Base-by-base conservation (phyloP, 2,797 vertebrate species). In the Prionace glauca region DNA sequence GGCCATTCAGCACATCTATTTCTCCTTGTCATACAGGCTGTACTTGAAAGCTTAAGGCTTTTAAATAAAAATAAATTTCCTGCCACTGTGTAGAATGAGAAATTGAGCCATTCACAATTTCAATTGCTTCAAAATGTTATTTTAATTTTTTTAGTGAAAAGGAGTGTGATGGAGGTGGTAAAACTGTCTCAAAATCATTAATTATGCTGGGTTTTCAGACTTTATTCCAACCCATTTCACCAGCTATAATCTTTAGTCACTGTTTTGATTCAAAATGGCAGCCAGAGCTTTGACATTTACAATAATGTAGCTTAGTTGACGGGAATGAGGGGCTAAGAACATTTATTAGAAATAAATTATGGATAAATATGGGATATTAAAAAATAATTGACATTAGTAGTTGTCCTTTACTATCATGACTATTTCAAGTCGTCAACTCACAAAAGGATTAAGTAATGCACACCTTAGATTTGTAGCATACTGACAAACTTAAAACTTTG, bases 261-360 rank as follows among this genome's bases (percentile, higher is more conserved):
- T 14, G 18, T 71, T 94, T 94, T 72, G 69, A 32, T 94, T 71
- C 69, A 95, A 74, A 95, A 95, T 95, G 69, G 45, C 67, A 72
- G 67, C 36, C 36, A 50, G 16, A 56, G 29, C 16, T 32, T 74
- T 77, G 41, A 77, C n/a, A 29, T 95, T 74, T 41, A 94, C 69
- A 72, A 26, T 29, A 94, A 94, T 74, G 16, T 26, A 50, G 50
- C 11, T 56, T 77, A 1, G 16, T 71, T 77, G 93, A 32, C 24
- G 69, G 62, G 93, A 29, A n/a, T 92, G 24, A 20, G 71, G 10
- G 12, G 36, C 32, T 2, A 0, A 94, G 74, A 94, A 50, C 72
- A 94, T 29, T 22, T 62, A n/a, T 12, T 65, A 50, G 69, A 50
- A 74, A 29, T 94, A 94, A 94, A 72, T 50, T 26, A 74, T 72